Conservation (phyloP, 2,888 invertebrate species). For the Elmis aenea region DNA sequence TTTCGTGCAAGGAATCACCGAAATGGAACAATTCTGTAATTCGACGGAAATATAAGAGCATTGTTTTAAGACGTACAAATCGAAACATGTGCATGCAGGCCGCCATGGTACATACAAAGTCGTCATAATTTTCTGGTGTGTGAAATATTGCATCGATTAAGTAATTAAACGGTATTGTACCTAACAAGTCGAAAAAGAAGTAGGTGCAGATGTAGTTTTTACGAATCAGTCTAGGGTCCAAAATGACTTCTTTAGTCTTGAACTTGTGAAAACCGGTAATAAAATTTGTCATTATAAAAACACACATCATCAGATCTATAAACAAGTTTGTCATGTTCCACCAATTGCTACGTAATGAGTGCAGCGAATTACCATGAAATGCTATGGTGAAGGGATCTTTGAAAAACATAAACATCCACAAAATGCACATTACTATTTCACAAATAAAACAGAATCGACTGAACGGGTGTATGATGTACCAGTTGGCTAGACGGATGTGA, state of each 20-base stretch:
- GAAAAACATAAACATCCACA: constrained; percentile 17
- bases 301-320: constrained; percentile 25
- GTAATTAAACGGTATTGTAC: constrained; percentile 11
- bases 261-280: constrained; percentile 34
- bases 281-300: constrained; percentile 38
- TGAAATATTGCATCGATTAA: background rate
- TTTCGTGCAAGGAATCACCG: constrained; percentile 2
- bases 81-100: constrained; percentile 5
- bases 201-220: constrained; percentile 18
- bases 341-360: background rate
- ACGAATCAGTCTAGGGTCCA: constrained; percentile 18
- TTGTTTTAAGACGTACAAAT: constrained; percentile 10
- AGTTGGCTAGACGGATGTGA: constrained; percentile 32
- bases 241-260: constrained; percentile 23
- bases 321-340: constrained; percentile 16
- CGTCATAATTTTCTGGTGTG: no score
- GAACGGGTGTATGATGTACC: constrained; percentile 43
- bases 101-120: background rate
- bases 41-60: constrained; percentile 9
- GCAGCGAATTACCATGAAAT: constrained; percentile 1
- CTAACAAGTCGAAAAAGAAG: constrained; percentile 22
- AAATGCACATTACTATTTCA: constrained; percentile 17
- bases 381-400: constrained; percentile 17
- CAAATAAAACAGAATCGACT: constrained; percentile 24
- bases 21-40: constrained; percentile 7